Evolutionary conservation across 2,888 invertebrate genomes (phyloP), one percentile per base, ranked within the genome.

Genomic region (Elysia crispata): DNA sequence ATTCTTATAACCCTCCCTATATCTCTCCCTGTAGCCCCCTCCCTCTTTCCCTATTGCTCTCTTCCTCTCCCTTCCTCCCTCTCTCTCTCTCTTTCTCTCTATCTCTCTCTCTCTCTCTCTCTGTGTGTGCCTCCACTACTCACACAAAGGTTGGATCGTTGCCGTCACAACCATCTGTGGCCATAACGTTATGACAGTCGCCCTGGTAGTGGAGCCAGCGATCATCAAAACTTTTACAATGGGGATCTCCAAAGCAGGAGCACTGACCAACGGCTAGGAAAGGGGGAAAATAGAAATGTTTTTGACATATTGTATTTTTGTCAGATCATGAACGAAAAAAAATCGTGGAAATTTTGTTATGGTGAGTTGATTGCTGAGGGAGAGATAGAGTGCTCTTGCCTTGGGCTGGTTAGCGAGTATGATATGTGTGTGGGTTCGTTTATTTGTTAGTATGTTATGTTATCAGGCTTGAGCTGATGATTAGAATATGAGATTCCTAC

Each of bases 161-260:
- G 6, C 76, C 79, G 1, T 79, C 79, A 81, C 91, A 91, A 20
- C 83, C 83, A 74, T 90, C 89, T 50, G 86, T 80, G 1, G 87
- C 83, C 88, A 91, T 85, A 8, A 84, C 77, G 81, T 90, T 90
- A 64, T 85, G 83, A 82, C 91, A 91, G 1, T 76, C 73, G 1
- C 90, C 90, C 82, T 90, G 89, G 86, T 84, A 89, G 81, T 87
- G 85, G 18, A 87, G 67, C 80, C 84, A 82, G n/a, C 77, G 78
- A 0, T 85, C 76, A 81, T 91, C 91, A 54, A 85, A 89, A 0
- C 87, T 85, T 11, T 83, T 30, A 79, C 90, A 90, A 80, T 91
- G 91, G 6, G 91, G 90, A 67, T 91, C 91, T 3, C 91, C 91
- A 81, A 89, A 90, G 81, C 89, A 90, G 0, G 85, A 62, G 77